A percentile compares a stretch with the other conserved stretches of the same genome.
Evolutionary conservation across 2,797 vertebrate genomes (phyloP).

Genomic region (Enteromius radiatus): DNA sequence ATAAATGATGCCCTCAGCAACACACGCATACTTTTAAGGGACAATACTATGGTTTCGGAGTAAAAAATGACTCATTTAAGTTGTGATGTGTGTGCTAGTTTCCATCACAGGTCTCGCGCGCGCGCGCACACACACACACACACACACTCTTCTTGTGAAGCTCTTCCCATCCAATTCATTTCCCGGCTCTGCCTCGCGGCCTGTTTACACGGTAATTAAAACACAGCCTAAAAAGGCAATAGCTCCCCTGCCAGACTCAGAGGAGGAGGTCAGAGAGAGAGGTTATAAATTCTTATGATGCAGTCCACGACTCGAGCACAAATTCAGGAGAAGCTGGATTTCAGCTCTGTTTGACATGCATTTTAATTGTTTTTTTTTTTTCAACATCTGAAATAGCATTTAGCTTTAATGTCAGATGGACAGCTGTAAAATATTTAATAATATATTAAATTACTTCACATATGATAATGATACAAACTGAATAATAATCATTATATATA

Average conservation of each 20-base stretch:
- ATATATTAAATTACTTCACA: not conserved
- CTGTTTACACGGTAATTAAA: constrained; percentile 83
- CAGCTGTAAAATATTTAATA: not conserved
- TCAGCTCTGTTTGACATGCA: constrained; percentile 10
- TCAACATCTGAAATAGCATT: not conserved
- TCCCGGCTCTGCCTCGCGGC: constrained; percentile 70
- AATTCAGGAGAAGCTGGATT: constrained; percentile 61
- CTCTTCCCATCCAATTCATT: constrained; percentile 48
- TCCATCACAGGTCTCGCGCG: not conserved
- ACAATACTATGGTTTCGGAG: not conserved
- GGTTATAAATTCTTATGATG: constrained; percentile 81
- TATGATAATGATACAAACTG: not conserved
- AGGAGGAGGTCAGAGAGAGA: constrained; percentile 69
- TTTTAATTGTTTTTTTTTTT: not conserved
- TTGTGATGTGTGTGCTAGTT: not conserved
- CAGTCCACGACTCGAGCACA: constrained; percentile 68
- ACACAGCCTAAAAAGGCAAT: constrained; percentile 85
- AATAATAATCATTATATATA: no score
- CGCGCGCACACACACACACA: not conserved
- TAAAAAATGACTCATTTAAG: not conserved
- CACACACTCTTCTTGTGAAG: constrained; percentile 4
- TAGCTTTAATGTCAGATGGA: not conserved
- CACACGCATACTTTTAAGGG: not conserved
- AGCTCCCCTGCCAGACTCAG: constrained; percentile 74
- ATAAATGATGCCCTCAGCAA: not conserved